phyloP scores from a whole-genome alignment of 2,113 vertebrate species.

The Hemibagrus wyckioides region DNA sequence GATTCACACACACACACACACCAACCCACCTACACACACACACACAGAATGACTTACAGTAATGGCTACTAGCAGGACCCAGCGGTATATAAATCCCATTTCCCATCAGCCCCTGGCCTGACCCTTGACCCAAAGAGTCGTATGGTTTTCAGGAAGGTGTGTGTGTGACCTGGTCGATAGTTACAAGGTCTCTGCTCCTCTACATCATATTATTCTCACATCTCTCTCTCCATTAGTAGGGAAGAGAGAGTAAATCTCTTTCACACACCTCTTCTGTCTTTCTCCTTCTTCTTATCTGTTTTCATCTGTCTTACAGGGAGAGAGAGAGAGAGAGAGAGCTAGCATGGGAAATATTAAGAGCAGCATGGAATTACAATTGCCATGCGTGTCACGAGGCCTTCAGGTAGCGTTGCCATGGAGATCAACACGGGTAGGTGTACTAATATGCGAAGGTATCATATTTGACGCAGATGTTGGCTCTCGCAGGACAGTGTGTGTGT shows the following conservation, averaged over 20 bases:
- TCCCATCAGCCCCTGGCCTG: constrained; percentile 53
- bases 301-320: constrained; percentile 14
- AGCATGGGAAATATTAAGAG: constrained; percentile 50
- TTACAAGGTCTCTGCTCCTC: constrained; percentile 53
- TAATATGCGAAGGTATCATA: constrained; percentile 44
- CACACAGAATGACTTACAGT: constrained; percentile 48
- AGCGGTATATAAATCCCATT: constrained; percentile 54
- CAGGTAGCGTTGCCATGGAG: constrained; percentile 58
- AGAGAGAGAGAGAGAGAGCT: constrained; percentile 11
- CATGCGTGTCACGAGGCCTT: constrained; percentile 56
- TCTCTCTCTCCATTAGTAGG: constrained; percentile 56
- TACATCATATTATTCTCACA: constrained; percentile 59
- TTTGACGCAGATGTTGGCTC: constrained; percentile 33
- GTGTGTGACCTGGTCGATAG: constrained; percentile 54
- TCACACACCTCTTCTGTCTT: constrained; percentile 18
- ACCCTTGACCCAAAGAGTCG: constrained; percentile 41
- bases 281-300: constrained; percentile 14
- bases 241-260: constrained; percentile 56
- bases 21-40: constrained; percentile 32
- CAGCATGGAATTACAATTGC: constrained; percentile 54
- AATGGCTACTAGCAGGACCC: constrained; percentile 39
- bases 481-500: constrained; percentile 16
- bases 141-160: constrained; percentile 53
- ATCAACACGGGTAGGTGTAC: constrained; percentile 41
- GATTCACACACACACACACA: constrained; percentile 19